Evolutionary conservation across 2,797 vertebrate genomes (phyloP).

Genomic region (Euphonia xanthogaster): DNA sequence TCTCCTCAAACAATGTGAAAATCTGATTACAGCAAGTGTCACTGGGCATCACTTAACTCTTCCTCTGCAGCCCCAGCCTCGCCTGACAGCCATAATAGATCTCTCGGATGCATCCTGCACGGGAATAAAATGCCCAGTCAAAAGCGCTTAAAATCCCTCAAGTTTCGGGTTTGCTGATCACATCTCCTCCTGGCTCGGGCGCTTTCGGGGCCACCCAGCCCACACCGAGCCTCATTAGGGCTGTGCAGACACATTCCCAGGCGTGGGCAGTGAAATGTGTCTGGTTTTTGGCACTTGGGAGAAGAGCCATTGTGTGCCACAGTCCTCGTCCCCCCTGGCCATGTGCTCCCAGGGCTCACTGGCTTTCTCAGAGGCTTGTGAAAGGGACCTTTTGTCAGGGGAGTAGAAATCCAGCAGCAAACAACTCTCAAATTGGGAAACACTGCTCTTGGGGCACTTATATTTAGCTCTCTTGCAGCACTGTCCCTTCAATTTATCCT

Average conservation of each 20-base stretch:
- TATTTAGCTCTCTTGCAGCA: conserved; percentile 30
- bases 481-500: conserved; percentile 8
- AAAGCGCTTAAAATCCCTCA: conserved; percentile 56
- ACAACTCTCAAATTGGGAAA: not conserved
- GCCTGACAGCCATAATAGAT: conserved; percentile 65
- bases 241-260: not conserved
- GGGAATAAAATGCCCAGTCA: conserved; percentile 65
- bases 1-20: conserved; percentile 47
- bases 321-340: not conserved
- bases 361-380: not conserved
- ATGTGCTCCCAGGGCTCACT: not conserved
- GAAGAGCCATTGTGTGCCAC: not conserved
- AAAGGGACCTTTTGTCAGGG: conserved; percentile 34
- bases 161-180: conserved; percentile 36
- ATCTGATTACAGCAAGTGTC: conserved; percentile 62
- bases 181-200: not conserved
- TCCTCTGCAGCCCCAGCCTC: conserved; percentile 51
- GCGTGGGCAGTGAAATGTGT: not conserved
- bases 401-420: not conserved
- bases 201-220: conserved; percentile 54
- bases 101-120: conserved; percentile 42
- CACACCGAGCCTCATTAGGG: conserved; percentile 40
- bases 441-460: conserved; percentile 19
- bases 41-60: conserved; percentile 43
- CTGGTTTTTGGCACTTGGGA: not conserved